phyloP scores from a whole-genome alignment of 2,888 invertebrate genomes.

The Epistrophella euchroma region DNA sequence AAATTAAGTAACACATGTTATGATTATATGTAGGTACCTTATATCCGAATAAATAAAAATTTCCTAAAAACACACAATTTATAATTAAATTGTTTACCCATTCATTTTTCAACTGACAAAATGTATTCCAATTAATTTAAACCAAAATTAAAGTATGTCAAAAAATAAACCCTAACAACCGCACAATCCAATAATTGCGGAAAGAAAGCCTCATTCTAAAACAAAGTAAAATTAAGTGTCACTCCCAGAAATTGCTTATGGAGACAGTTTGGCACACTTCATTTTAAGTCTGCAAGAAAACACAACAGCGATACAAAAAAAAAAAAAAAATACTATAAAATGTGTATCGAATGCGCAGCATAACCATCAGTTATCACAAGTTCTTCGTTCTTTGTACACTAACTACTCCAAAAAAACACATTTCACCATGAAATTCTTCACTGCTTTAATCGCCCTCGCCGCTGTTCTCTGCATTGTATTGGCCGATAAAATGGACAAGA shows the following conservation, averaged over 20 bases:
- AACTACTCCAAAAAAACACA: constrained; percentile 1
- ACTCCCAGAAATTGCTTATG: constrained; percentile 14
- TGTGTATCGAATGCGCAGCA: neutral
- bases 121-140: neutral
- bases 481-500: constrained; percentile 70
- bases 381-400: constrained; percentile 29
- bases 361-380: constrained; percentile 29
- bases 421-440: constrained; percentile 79
- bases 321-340: constrained; percentile 23
- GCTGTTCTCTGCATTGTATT: constrained; percentile 78
- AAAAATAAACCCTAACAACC: constrained; percentile 2
- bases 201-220: neutral
- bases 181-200: neutral
- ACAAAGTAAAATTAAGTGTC: neutral
- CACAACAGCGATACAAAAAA: neutral
- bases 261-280: constrained; percentile 4
- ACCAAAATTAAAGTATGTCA: constrained; percentile 9
- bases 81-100: neutral
- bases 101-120: constrained; percentile 1
- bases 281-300: neutral
- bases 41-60: neutral
- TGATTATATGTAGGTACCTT: no score
- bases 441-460: constrained; percentile 78
- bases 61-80: neutral
- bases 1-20: neutral